Evolutionary conservation across 1,140 invertebrate species (phyloP), one percentile per base, ranked within the genome.

Genomic region (Eciton burchellii): DNA sequence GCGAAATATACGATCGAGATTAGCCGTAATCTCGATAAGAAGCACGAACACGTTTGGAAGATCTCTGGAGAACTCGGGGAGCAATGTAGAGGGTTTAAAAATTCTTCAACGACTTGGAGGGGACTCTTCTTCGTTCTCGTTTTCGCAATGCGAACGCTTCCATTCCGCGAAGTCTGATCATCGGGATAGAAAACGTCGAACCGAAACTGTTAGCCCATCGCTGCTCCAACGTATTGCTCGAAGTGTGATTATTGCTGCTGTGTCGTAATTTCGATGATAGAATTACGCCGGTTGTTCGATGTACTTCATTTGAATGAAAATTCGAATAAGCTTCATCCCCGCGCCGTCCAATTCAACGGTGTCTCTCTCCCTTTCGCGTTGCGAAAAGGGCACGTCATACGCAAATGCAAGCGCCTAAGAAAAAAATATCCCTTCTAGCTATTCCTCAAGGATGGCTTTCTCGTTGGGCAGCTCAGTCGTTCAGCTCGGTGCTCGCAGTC

Each of bases 401-500:
- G 3, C 41, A n/a, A 16, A 19, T 21, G 47, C 41, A 35, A 74
- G 35, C 3, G 41, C 4, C 41, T 49, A 35, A 9, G n/a, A n/a
- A n/a, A 45, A 74, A 21, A 63, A 35, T 19, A 14, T 54, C 47
- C 19, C 5, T 35, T 14, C 1, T 16, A 12, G 54, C 21, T 41
- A 21, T 35, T 54, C 26, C 8, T 54, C 14, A 11, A 6, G 35
- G 16, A 6, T 6, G 3, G 19, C n/a, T 21, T 35, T 35, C 35
- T 65, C 43, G n/a, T 29, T 35, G 43, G 41, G 6, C 29, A 12
- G 6, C 16, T 35, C 35, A 35, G 14, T 52, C 47, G 24, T 24
- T 57, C 56, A 41, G 68, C 79, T 87, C 65, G 65, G 65, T 87
- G 29, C 49, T 83, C 24, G 54, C 41, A 24, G 24, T 35, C 63